A percentile compares a stretch with the other conserved stretches of the same genome.
Conservation (phyloP, 2,888 invertebrate species). For the Pegoplata infirma region DNA sequence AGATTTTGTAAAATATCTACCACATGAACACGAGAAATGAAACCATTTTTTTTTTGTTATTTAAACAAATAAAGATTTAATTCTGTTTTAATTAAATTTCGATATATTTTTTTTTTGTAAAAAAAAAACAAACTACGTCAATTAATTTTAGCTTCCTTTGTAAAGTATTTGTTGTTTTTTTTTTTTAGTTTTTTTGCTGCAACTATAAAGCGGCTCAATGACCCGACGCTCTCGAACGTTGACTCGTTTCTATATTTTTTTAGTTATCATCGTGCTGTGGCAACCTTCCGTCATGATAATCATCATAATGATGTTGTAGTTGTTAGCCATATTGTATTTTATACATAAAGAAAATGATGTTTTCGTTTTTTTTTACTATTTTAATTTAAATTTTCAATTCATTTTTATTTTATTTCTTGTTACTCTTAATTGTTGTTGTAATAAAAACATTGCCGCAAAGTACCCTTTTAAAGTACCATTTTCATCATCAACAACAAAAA, state of each 20-base stretch:
- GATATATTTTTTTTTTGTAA: background rate
- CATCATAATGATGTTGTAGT: conserved; percentile 37
- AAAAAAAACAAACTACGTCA: conserved; percentile 34
- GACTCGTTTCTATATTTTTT: conserved; percentile 72
- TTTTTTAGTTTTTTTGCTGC: no score
- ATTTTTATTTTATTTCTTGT: conserved; percentile 34
- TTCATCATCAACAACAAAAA: conserved; percentile 31
- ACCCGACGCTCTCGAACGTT: conserved; percentile 75
- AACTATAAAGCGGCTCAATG: conserved; percentile 70
- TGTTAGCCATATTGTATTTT: conserved; percentile 47
- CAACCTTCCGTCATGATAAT: conserved; percentile 67
- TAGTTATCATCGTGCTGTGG: conserved; percentile 65
- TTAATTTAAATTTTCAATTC: conserved; percentile 1
- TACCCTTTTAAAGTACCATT: conserved; percentile 49
- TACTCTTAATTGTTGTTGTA: conserved; percentile 53
- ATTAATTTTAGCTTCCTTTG: conserved; percentile 16
- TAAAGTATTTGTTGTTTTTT: conserved; percentile 4
- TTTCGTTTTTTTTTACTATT: conserved; percentile 5
- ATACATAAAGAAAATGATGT: conserved; percentile 6
- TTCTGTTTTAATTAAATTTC: background rate
- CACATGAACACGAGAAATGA: no score
- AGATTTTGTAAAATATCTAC: no score
- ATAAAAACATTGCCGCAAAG: conserved; percentile 60
- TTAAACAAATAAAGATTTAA: background rate
- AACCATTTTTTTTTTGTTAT: background rate